phyloP scores from a whole-genome alignment of 1,140 invertebrate genomes.

The Parasteatoda tepidariorum region DNA sequence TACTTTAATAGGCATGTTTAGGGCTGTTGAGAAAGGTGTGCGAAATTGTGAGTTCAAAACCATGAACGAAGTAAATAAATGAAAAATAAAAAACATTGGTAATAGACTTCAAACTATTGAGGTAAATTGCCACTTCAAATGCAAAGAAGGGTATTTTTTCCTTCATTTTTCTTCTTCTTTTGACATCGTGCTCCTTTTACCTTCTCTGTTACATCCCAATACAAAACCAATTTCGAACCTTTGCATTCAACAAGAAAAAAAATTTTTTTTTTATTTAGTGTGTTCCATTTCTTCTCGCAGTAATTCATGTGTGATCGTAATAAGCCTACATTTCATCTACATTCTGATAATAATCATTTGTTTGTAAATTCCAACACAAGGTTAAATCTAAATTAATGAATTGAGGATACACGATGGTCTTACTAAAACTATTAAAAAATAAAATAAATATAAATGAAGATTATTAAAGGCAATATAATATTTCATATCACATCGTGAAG shows the following conservation, averaged over 20 bases:
- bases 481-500: too few relatives aligned
- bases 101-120: not conserved
- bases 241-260: not conserved
- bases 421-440: too few relatives aligned
- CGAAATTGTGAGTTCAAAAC: not conserved
- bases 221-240: not conserved
- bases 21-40: not conserved
- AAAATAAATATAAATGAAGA: too few relatives aligned
- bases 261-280: not conserved
- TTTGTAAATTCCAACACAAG: too few relatives aligned
- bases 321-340: too few relatives aligned
- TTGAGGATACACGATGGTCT: too few relatives aligned
- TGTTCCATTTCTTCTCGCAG: not conserved
- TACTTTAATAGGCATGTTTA: constrained; percentile 17
- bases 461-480: too few relatives aligned
- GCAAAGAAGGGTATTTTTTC: not conserved
- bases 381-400: too few relatives aligned
- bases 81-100: not conserved
- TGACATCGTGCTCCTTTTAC: not conserved
- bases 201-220: not conserved
- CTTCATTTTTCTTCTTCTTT: not conserved
- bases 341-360: too few relatives aligned
- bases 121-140: not conserved
- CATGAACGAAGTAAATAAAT: not conserved
- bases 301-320: too few relatives aligned